Evolutionary conservation across 1,140 invertebrate genomes (phyloP), one percentile per base, ranked within the genome.

Genomic region (Drosophila melanica): DNA sequence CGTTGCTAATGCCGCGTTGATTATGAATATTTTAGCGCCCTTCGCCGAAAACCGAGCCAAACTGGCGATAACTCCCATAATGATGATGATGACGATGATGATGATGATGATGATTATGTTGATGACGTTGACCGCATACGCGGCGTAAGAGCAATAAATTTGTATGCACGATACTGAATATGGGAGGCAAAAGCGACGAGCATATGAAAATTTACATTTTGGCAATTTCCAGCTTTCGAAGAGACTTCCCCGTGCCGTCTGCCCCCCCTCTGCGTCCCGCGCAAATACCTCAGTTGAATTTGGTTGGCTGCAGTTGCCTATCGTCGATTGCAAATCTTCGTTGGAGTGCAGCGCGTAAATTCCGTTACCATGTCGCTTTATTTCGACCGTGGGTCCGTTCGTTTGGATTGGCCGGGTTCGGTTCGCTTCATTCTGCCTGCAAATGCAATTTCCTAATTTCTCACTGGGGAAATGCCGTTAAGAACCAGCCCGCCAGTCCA

Each of bases 361-460:
- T 89, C 73, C 76, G 84, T 77, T 69, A 67, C 72, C 62, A 62
- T 45, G 66, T 63, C 58, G 75, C 67, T 67, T 67, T 48, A 60
- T 58, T 37, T 30, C 18, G 42, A 41, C 37, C 33, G 47, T 51
- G 50, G 23, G 16, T 51, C 33, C 33, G 16, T 14, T 42, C 23
- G 44, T 11, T 5, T n/a, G 51, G 12, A 20, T 37, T 23, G 30
- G 9, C 18, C 14, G 33, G 23, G n/a, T 35, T 69, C 11, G 57
- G 48, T 39, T 48, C 55, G 42, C 47, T 68, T 62, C 69, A 64
- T 62, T 75, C 68, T 64, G 77, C 76, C 72, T 60, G 79, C 73
- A 87, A 90, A 90, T 90, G 87, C 87, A 90, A 90, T 90, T 90
- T 90, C 87, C 87, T 90, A 90, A 90, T 90, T 90, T 90, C 87